A percentile compares a stretch with the other conserved stretches of the same genome.
These are phyloP conservation scores for Pleuronectes platessa DNA, from an alignment of 2,113 vertebrate genomes.

Conservation along the genomic window DNA sequence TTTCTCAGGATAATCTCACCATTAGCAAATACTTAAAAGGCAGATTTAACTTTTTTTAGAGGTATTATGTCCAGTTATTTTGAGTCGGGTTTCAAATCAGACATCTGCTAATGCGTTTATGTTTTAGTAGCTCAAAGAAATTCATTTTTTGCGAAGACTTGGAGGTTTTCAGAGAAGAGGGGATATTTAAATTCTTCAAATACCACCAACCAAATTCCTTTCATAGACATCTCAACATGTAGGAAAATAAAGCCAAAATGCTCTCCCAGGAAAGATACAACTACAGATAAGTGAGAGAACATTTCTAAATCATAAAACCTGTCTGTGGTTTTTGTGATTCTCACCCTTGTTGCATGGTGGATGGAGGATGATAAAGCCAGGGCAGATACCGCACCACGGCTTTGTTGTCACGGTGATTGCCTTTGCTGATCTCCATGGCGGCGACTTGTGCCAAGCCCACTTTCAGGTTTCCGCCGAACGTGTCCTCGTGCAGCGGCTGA, in stretches of 20 bases:
- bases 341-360: slow-evolving; percentile 99
- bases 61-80: too few relatives aligned
- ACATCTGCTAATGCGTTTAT: too few relatives aligned
- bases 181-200: too few relatives aligned
- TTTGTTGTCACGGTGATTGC: slow-evolving; percentile 98
- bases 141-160: too few relatives aligned
- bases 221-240: background rate
- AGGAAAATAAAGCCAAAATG: too few relatives aligned
- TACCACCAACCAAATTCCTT: too few relatives aligned
- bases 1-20: background rate
- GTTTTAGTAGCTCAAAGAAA: too few relatives aligned
- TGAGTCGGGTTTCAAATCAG: too few relatives aligned
- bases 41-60: too few relatives aligned
- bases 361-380: slow-evolving; percentile 98
- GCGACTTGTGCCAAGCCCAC: slow-evolving; percentile 96
- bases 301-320: too few relatives aligned
- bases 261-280: background rate
- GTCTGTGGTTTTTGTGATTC: slow-evolving; percentile 10
- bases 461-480: slow-evolving; percentile 98
- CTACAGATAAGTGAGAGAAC: background rate
- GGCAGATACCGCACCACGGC: slow-evolving; percentile 95
- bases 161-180: too few relatives aligned
- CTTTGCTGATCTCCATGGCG: slow-evolving; percentile 97
- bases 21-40: too few relatives aligned
- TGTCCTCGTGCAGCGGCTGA: slow-evolving; percentile 97